A percentile compares a stretch with the other conserved stretches of the same genome.
These are phyloP conservation scores for Cyphomyrus discorhynchus DNA, from an alignment of 2,113 vertebrate species.

Conservation along the genomic window DNA sequence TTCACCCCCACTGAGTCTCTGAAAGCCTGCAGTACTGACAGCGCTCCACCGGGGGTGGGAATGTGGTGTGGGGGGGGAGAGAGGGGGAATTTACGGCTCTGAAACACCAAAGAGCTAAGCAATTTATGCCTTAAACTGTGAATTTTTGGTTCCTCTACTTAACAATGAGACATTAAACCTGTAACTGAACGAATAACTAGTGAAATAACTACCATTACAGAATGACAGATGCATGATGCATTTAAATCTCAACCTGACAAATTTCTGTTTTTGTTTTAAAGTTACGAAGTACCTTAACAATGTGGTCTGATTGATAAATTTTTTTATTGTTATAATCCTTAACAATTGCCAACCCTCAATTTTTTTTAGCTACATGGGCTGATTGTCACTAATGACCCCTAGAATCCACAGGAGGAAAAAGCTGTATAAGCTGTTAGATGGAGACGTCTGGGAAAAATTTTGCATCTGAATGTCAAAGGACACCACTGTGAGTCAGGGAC, in stretches of 20 bases:
- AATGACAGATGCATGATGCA: neutral
- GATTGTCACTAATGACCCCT: neutral
- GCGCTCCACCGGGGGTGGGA: neutral
- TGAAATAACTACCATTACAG: neutral
- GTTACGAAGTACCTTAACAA: neutral
- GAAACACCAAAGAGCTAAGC: neutral
- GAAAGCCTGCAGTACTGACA: neutral
- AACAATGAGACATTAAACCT: neutral
- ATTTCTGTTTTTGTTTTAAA: neutral
- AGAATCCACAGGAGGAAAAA: neutral
- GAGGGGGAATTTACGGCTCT: neutral
- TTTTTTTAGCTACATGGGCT: neutral
- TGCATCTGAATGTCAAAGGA: neutral
- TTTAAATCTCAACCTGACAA: neutral
- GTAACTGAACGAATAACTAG: neutral
- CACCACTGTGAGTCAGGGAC: neutral
- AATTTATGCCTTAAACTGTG: neutral
- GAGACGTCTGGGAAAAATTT: neutral
- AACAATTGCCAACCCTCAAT: neutral
- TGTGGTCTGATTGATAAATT: neutral
- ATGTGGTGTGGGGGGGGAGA: neutral
- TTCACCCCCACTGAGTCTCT: neutral
- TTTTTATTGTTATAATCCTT: neutral
- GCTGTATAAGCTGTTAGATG: neutral
- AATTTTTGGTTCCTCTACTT: neutral